Evolutionary conservation across 2,797 vertebrate genomes (phyloP), one percentile per base, ranked within the genome.

Genomic region (Phaenicophaeus curvirostris): DNA sequence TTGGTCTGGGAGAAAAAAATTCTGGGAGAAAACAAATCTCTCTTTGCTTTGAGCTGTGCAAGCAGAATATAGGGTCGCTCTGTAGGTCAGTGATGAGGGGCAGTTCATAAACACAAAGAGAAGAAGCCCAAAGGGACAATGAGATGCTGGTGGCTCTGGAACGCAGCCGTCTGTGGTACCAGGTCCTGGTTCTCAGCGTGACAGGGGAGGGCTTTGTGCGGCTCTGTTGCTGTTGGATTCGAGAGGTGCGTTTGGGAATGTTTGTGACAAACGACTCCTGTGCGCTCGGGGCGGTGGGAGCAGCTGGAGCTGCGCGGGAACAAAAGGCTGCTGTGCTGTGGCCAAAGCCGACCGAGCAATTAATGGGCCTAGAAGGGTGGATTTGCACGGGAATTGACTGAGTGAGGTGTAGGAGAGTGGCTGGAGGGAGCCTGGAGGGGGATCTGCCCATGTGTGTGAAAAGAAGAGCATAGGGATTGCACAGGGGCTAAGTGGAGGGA

Each of bases 251-350:
- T 27, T 73, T 9, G 95, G 85, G 72, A 82, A 58, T 24, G 87
- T 10, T 8, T 30, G 2, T 23, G 93, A 87, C 89, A 92, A 84
- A 74, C 24, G 33, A 21, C 24, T 63, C 74, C 92, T 68, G 87
- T 55, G 92, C 44, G 82, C 5, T 30, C 37, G 77, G 91, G 83
- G 77, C 4, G 12, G 13, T 57, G 55, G 95, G 80, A 82, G 88
- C 87, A 93, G 90, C 95, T 84, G 93, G 93, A 78, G 90, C 92
- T 2, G 13, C 1, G 62, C 95, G 37, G 6, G 92, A 78, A 96
- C 96, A 96, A 94, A 96, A 93, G 95, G 95, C 92, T 79, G 94
- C 95, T 94, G 95, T 96, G 92, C 77, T 71, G 17, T 35, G 11
- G 93, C 91, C 88, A 79, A 93, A 92, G 92, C 90, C 2, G 24